Percentiles rank a stretch among this genome's conserved stretches.
Evolutionary conservation across 2,797 vertebrate genomes (phyloP).

Genomic region (Sebastes nivosus): DNA sequence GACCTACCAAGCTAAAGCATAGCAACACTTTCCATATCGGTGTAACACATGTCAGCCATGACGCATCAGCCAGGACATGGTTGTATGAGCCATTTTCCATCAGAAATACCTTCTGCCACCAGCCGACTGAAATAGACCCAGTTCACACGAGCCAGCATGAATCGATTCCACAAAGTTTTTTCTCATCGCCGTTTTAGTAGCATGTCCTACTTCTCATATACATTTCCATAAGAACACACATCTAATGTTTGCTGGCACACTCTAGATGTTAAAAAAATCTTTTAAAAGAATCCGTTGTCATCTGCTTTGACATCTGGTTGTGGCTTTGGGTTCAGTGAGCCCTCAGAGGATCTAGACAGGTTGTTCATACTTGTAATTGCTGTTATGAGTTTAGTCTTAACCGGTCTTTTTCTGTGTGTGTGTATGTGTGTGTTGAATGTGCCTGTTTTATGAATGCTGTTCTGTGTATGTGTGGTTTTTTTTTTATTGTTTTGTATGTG

Average conservation of each 20-base stretch:
- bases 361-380: slow-evolving; percentile 51
- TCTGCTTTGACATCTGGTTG: slow-evolving; percentile 50
- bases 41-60: slow-evolving; percentile 44
- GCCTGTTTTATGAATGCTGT: not conserved
- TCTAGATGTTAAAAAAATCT: not conserved
- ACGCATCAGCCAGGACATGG: slow-evolving; percentile 49
- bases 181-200: slow-evolving; percentile 51
- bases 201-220: slow-evolving; percentile 60
- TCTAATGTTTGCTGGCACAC: slow-evolving; percentile 24
- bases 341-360: slow-evolving; percentile 35
- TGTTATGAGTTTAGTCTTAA: slow-evolving; percentile 45
- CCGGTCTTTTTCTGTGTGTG: slow-evolving; percentile 45
- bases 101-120: slow-evolving; percentile 32
- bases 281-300: not conserved
- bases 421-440: slow-evolving; percentile 43
- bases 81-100: slow-evolving; percentile 51
- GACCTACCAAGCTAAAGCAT: slow-evolving; percentile 36
- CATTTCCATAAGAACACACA: slow-evolving; percentile 41
- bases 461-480: slow-evolving; percentile 19
- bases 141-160: slow-evolving; percentile 50
- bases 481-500: not conserved
- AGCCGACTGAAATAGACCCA: slow-evolving; percentile 32
- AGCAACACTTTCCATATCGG: slow-evolving; percentile 36
- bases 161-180: slow-evolving; percentile 49
- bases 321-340: slow-evolving; percentile 39